Evolutionary conservation across 1,140 invertebrate species (phyloP).

Genomic region (Chrysomallon squamiferum): DNA sequence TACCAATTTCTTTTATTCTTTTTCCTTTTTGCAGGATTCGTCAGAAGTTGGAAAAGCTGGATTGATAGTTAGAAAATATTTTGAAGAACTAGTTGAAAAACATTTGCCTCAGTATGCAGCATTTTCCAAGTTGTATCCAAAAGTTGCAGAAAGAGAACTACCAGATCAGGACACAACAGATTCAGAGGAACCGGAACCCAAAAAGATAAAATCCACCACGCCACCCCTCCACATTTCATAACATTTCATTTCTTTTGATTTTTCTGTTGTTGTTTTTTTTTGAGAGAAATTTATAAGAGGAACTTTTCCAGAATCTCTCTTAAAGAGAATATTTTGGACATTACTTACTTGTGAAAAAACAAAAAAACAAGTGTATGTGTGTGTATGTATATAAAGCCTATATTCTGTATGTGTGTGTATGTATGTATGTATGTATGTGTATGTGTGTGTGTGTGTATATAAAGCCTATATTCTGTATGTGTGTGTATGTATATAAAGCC

Average conservation of each 20-base stretch:
- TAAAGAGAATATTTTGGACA: no score
- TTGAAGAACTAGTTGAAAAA: conserved; percentile 81
- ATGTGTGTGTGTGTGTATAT: no score
- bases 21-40: conserved; percentile 71
- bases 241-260: not conserved
- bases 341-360: no score
- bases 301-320: no score
- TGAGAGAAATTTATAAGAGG: no score
- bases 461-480: no score
- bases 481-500: not conserved
- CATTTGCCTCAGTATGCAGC: conserved; percentile 76
- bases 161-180: no score
- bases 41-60: conserved; percentile 84
- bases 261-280: not conserved
- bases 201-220: not conserved
- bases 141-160: no score
- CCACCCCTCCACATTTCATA: not conserved
- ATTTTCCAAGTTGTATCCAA: conserved; percentile 18
- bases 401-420: not conserved
- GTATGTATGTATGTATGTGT: not conserved
- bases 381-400: conserved; percentile 6
- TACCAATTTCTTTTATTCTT: no score
- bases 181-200: not conserved
- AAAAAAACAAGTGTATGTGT: not conserved
- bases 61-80: conserved; percentile 83